Evolutionary conservation across 2,113 vertebrate species (phyloP).

Genomic region (Xiphophorus couchianus): DNA sequence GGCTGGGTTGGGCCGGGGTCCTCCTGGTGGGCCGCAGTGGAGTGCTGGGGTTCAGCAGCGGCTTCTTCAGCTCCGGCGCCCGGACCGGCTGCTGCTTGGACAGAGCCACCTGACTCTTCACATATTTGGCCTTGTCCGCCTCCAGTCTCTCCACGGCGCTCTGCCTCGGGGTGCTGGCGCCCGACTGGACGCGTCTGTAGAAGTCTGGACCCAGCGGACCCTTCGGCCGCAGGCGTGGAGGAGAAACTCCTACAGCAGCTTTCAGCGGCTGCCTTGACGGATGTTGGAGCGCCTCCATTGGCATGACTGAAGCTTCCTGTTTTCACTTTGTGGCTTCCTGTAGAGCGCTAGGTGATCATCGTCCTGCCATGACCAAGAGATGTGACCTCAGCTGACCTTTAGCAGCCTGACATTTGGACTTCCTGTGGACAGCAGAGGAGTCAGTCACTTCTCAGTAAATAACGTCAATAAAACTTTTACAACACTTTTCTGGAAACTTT

Average conservation of each 20-base stretch:
- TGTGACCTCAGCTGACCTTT: background rate
- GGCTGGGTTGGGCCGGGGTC: conserved; percentile 2
- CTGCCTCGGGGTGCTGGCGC: conserved; percentile 68
- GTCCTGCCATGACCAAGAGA: conserved; percentile 3
- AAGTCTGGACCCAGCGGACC: conserved; percentile 81
- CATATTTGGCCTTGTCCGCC: conserved; percentile 93
- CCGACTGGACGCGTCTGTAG: conserved; percentile 57
- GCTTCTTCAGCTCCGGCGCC: conserved; percentile 64
- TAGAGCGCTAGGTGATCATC: background rate
- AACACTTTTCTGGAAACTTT: background rate
- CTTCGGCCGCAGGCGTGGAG: conserved; percentile 84
- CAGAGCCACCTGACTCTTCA: conserved; percentile 88
- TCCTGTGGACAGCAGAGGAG: conserved; percentile 42
- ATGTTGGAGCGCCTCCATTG: conserved; percentile 66
- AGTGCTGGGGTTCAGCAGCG: conserved; percentile 61
- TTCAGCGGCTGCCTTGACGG: conserved; percentile 45
- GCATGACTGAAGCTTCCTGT: conserved; percentile 59
- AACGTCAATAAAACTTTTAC: conserved; percentile 3
- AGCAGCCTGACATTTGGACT: conserved; percentile 15
- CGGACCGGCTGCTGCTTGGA: conserved; percentile 83
- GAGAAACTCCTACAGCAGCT: conserved; percentile 70
- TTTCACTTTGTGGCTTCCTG: background rate
- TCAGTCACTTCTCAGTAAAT: conserved; percentile 18
- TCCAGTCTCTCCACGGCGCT: conserved; percentile 90
- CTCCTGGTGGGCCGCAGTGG: conserved; percentile 76